These are phyloP conservation scores for Listrodromus nycthemerus DNA, from an alignment of 2,888 invertebrate species.

Conservation along the genomic window DNA sequence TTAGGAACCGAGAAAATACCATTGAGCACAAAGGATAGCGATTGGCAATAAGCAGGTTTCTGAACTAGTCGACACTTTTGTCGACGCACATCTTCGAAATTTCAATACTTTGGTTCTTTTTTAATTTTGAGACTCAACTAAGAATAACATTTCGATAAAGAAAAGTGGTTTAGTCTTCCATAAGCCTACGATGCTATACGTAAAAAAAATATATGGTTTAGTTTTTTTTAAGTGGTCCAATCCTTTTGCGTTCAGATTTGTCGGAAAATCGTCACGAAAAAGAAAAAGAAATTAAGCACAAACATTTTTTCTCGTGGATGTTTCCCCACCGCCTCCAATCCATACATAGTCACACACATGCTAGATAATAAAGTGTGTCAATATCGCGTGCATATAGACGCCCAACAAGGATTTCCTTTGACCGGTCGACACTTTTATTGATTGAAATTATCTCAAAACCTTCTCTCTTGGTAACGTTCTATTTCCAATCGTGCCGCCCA, in stretches of 20 bases:
- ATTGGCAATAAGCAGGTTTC: neutral
- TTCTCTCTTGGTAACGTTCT: no score
- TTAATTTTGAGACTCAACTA: neutral
- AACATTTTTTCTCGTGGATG: neutral
- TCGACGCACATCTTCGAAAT: neutral
- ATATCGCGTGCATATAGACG: no score
- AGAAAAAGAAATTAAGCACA: neutral
- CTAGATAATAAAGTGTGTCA: slow-evolving; percentile 50
- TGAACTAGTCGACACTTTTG: neutral
- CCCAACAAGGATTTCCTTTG: no score
- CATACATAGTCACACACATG: neutral
- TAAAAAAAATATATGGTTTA: neutral
- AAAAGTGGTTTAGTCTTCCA: neutral
- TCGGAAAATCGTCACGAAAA: neutral
- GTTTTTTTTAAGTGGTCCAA: neutral
- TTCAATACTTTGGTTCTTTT: neutral
- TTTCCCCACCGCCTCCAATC: neutral
- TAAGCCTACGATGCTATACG: neutral
- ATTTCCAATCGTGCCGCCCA: no score
- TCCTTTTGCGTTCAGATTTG: neutral
- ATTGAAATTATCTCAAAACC: no score
- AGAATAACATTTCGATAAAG: neutral
- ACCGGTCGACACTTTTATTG: no score
- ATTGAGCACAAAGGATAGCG: neutral
- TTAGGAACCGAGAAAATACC: neutral